A percentile compares a stretch with the other conserved stretches of the same genome.
Evolutionary conservation across 1,140 invertebrate species (phyloP).

Genomic region (Agrypnia vestita): DNA sequence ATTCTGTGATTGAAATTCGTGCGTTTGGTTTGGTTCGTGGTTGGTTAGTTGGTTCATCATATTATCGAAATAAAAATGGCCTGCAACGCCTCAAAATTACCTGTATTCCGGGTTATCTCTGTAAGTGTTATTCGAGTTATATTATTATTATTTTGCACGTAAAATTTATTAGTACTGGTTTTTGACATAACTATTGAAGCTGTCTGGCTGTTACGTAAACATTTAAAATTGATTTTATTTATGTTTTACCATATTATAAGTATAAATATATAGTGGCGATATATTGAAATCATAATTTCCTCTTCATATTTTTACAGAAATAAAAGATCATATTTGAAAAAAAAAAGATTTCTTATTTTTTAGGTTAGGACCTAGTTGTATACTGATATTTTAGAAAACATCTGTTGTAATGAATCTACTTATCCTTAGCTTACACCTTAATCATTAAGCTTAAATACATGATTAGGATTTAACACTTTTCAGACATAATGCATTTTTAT

Average conservation of each 20-base stretch:
- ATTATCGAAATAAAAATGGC: slow-evolving; percentile 47
- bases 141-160: background rate
- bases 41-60: background rate
- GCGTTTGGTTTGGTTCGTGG: slow-evolving; percentile 8
- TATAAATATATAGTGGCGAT: background rate
- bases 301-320: no score
- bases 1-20: no score
- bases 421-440: no score
- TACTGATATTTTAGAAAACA: no score
- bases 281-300: no score
- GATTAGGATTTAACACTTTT: no score
- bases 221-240: slow-evolving; percentile 34
- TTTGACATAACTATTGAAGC: slow-evolving; percentile 43
- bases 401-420: no score
- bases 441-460: no score
- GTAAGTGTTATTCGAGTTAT: slow-evolving; percentile 35
- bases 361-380: background rate
- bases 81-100: slow-evolving; percentile 54
- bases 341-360: slow-evolving; percentile 1
- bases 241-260: background rate
- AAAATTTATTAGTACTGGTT: slow-evolving; percentile 1
- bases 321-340: background rate
- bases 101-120: slow-evolving; percentile 43
- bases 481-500: no score
- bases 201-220: slow-evolving; percentile 51